Conservation (phyloP, 2,797 vertebrate genomes). For the Phoeniculus purpureus region DNA sequence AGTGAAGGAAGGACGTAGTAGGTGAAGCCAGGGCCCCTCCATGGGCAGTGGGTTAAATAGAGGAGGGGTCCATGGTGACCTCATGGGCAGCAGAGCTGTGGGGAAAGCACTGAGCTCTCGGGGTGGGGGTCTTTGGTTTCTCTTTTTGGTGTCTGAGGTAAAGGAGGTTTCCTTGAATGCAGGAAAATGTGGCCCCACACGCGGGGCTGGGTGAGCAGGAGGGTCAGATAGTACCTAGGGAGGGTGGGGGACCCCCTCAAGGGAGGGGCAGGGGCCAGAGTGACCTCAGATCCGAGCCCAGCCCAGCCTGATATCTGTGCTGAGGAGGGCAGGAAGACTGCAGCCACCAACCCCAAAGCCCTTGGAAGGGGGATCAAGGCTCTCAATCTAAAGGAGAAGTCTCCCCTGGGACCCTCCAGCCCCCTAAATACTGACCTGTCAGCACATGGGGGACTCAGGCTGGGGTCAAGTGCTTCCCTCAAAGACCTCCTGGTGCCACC, state of each 20-base stretch:
- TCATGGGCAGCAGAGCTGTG: background rate
- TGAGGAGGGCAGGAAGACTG: background rate
- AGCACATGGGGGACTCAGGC: background rate
- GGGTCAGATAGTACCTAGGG: background rate
- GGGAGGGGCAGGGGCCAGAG: background rate
- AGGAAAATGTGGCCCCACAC: accelerated
- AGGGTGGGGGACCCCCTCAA: background rate
- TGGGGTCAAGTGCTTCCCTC: background rate
- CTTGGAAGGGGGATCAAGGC: background rate
- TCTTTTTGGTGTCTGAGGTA: slow-evolving; percentile 3
- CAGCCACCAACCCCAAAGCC: accelerated
- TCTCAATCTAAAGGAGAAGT: background rate
- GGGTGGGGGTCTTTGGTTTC: slow-evolving; percentile 29
- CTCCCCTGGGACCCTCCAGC: background rate
- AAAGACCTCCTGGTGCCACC: background rate
- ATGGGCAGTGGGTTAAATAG: background rate
- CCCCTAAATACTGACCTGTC: background rate
- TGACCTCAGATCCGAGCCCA: background rate
- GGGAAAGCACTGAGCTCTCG: background rate
- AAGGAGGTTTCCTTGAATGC: background rate
- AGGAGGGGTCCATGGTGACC: background rate
- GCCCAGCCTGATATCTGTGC: too few species aligned
- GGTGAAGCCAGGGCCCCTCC: background rate
- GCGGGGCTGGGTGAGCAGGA: background rate
- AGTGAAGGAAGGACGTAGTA: background rate